A percentile compares a stretch with the other conserved stretches of the same genome.
Evolutionary conservation across 2,888 invertebrate genomes (phyloP).

Genomic region (Cremastobaeus sp.): DNA sequence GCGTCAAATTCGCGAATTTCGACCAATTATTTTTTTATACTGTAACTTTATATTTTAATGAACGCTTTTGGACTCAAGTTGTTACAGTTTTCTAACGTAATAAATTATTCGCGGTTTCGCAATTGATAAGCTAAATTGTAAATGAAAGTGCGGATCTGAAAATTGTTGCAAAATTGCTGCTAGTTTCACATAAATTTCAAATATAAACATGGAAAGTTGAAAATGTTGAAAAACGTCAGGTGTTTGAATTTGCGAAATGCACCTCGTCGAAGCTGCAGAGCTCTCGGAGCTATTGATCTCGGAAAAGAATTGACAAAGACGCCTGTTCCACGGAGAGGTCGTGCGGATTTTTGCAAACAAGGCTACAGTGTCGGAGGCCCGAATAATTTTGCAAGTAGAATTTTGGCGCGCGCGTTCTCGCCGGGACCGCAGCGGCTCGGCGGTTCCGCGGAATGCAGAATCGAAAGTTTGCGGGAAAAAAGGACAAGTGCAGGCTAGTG

Average conservation of each 20-base stretch:
- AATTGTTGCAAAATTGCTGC: too few relatives aligned
- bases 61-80: too few relatives aligned
- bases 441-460: conserved; percentile 15
- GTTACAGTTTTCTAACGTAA: too few relatives aligned
- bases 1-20: too few relatives aligned
- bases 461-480: conserved; percentile 15
- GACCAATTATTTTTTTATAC: too few relatives aligned
- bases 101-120: too few relatives aligned
- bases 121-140: too few relatives aligned
- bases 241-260: conserved; percentile 6
- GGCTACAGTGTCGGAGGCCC: background rate
- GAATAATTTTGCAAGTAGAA: conserved; percentile 53
- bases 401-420: conserved; percentile 12
- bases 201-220: too few relatives aligned
- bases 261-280: conserved; percentile 28
- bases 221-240: background rate
- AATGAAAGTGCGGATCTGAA: too few relatives aligned
- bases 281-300: conserved; percentile 40
- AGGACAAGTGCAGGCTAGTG: conserved; percentile 5
- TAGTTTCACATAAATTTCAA: too few relatives aligned
- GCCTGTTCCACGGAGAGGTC: background rate
- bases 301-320: conserved; percentile 40
- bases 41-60: too few relatives aligned
- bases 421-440: background rate
- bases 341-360: conserved; percentile 36